Conservation (phyloP, 2,888 invertebrate genomes). For the Spisula subtruncata region DNA sequence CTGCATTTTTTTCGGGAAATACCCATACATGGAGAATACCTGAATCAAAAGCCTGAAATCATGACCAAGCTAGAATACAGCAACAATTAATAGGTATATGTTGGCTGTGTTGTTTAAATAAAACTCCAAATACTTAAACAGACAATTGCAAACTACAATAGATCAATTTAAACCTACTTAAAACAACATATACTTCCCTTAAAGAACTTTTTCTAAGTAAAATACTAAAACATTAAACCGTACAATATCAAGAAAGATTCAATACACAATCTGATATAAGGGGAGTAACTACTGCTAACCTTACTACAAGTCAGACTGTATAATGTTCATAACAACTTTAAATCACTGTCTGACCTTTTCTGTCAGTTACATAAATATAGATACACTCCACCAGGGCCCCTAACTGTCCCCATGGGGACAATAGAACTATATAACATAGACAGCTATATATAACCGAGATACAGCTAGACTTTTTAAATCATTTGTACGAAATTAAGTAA, state of each 20-base stretch:
- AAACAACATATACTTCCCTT: no score
- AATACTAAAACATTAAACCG: no score
- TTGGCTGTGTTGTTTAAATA: no score
- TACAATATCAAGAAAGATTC: not conserved
- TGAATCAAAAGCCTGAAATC: no score
- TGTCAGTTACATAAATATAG: not conserved
- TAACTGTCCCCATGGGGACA: not conserved
- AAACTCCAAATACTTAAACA: no score
- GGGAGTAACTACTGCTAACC: conserved; percentile 2
- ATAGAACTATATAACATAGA: not conserved
- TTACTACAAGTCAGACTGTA: not conserved
- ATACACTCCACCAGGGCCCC: not conserved
- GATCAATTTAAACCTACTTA: no score
- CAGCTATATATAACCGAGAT: not conserved
- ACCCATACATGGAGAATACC: no score
- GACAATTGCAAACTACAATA: no score
- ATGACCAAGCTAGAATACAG: no score
- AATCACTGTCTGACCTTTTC: conserved; percentile 10
- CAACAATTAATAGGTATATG: no score
- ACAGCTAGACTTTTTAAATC: conserved; percentile 7
- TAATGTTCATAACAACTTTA: not conserved
- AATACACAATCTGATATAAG: not conserved
- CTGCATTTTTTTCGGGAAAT: no score
- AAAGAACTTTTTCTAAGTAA: no score
- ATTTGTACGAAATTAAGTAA: not conserved